Evolutionary conservation across 2,797 vertebrate species (phyloP).

Genomic region (Siniperca undulata): DNA sequence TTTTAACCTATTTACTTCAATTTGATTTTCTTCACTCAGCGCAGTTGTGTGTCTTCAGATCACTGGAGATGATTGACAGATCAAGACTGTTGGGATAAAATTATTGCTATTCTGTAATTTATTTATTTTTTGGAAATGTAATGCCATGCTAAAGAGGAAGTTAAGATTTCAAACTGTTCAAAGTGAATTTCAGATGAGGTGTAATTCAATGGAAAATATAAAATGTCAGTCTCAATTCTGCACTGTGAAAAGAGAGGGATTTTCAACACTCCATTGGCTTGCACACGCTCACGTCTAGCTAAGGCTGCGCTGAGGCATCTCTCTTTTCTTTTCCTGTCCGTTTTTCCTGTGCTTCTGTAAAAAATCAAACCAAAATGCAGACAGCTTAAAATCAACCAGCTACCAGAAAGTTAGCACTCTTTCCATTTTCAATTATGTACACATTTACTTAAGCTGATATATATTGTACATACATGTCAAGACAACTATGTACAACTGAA

Average conservation of each 20-base stretch:
- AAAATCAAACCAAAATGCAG: slow-evolving; percentile 11
- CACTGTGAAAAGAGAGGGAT: slow-evolving; percentile 48
- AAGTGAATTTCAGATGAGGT: slow-evolving; percentile 81
- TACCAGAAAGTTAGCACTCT: slow-evolving; percentile 13
- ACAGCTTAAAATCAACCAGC: slow-evolving; percentile 17
- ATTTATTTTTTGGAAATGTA: slow-evolving; percentile 56
- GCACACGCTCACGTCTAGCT: slow-evolving; percentile 6
- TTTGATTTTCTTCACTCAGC: slow-evolving; percentile 75
- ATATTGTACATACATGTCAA: background rate
- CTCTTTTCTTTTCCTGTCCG: slow-evolving; percentile 29
- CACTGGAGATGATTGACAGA: slow-evolving; percentile 73
- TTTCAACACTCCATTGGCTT: slow-evolving; percentile 54
- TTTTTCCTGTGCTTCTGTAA: slow-evolving; percentile 4
- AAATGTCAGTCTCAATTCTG: slow-evolving; percentile 74
- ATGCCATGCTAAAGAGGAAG: slow-evolving; percentile 71
- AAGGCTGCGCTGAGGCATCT: slow-evolving; percentile 33
- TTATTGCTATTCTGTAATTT: slow-evolving; percentile 64
- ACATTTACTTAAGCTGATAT: background rate
- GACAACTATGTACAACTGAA: background rate
- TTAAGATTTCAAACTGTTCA: slow-evolving; percentile 81
- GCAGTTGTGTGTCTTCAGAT: slow-evolving; percentile 65
- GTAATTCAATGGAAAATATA: slow-evolving; percentile 81
- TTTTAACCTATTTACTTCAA: slow-evolving; percentile 86
- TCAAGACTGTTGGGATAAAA: slow-evolving; percentile 72
- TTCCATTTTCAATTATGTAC: background rate